Conservation (phyloP, 2,797 vertebrate species). For the Prionace glauca region DNA sequence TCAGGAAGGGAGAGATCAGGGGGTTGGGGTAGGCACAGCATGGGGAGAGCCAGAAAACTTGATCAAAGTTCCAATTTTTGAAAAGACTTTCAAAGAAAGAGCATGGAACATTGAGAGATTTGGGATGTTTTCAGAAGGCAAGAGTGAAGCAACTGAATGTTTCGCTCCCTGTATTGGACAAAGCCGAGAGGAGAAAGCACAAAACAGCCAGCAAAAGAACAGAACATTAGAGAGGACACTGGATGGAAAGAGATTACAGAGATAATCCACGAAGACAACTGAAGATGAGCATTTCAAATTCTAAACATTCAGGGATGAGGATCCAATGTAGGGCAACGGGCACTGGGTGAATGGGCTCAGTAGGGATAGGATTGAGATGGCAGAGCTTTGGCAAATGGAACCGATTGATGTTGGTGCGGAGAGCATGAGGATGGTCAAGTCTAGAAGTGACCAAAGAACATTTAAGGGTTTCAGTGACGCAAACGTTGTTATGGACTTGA, state of each 20-base stretch:
- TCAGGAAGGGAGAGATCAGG: background rate
- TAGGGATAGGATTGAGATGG: background rate
- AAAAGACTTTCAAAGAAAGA: too few species aligned
- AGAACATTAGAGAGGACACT: background rate
- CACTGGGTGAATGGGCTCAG: background rate
- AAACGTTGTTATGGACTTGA: background rate
- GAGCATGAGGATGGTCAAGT: background rate
- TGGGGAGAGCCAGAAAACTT: too few species aligned
- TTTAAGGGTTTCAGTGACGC: background rate
- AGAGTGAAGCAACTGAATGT: background rate
- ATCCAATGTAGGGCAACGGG: background rate
- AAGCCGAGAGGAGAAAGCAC: background rate
- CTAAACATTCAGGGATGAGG: background rate
- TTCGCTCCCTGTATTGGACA: too few species aligned
- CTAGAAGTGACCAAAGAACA: background rate
- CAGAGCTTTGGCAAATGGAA: background rate
- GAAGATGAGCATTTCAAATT: too few species aligned
- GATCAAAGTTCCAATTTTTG: too few species aligned
- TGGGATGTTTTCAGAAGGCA: background rate
- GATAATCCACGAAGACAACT: background rate
- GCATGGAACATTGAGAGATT: background rate
- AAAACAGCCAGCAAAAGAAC: background rate
- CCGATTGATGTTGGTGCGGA: background rate
- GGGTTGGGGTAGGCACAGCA: too few species aligned
- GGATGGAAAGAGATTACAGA: background rate